Base-by-base conservation (phyloP, 2,888 invertebrate species). In the Eueremaeus valkanovi region DNA sequence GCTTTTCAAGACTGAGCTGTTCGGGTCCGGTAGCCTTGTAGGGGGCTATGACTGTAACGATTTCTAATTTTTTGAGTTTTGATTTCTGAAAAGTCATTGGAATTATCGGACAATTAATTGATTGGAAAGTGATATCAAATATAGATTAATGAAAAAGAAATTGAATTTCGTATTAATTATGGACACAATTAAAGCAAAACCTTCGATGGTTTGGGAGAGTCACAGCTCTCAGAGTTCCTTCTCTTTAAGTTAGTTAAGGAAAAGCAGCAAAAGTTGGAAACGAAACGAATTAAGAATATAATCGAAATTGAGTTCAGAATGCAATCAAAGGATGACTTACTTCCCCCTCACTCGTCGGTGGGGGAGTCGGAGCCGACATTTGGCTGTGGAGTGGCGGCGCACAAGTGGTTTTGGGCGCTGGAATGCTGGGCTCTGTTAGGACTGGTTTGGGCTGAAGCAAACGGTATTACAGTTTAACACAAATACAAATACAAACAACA, bases 31-130 rank as follows among this genome's bases (percentile, higher is more conserved):
- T 92, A 0, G 95, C 93, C 78, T 92, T 90, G 82, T 95, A 98
- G 6, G 91, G 90, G 0, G 96, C 96, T 76, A 97, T 90, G 1
- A 95, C 96, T 82, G 93, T 92, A 0, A 95, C 97, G 78, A 97
- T 92, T 85, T 97, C 96, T 72, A 91, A 90, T 84, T 92, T 92
- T 82, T 90, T 90, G 73, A 80, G 83, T 58, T 74, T 76, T 11
- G 76, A 55, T 78, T 88, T 87, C 87, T 87, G 81, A 29, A 40
- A 3, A 18, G 42, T 18, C 8, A 42, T 31, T n/a, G 24, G 55
- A 72, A 40, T 18, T 16, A 45, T 49, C 13, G 36, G 51, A 33
- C 29, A 29, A 31, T n/a, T 29, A 27, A 33, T 36, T 36, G 36
- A 36, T 8, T 8, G 36, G 11, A 36, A 36, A 55, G 24, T 55